Evolutionary conservation across 1,140 invertebrate genomes (phyloP).

Genomic region (Cryptotermes secundus): DNA sequence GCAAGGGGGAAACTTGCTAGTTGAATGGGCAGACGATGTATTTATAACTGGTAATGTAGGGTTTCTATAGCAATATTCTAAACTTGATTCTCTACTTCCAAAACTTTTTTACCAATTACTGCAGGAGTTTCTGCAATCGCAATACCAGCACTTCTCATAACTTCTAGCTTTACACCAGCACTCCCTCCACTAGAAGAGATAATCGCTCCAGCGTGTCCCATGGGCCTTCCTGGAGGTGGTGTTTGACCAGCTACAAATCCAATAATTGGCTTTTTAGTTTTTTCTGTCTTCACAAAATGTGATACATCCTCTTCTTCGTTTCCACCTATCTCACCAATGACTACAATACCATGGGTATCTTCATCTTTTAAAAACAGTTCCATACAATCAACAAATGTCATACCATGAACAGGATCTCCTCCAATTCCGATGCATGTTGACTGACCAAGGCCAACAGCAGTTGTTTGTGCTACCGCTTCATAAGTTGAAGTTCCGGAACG

Average conservation of each 20-base stretch:
- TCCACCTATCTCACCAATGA: slow-evolving; percentile 75
- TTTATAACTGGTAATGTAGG: too few relatives aligned
- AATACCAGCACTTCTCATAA: slow-evolving; percentile 52
- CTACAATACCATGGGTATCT: slow-evolving; percentile 66
- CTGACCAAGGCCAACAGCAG: slow-evolving; percentile 64
- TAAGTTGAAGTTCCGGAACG: slow-evolving; percentile 73
- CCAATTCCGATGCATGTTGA: slow-evolving; percentile 72
- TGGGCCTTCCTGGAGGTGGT: slow-evolving; percentile 68
- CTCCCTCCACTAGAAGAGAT: slow-evolving; percentile 72
- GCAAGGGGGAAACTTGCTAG: too few relatives aligned
- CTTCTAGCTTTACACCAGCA: slow-evolving; percentile 67
- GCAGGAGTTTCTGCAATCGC: too few relatives aligned
- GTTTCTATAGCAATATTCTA: too few relatives aligned
- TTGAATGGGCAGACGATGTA: too few relatives aligned
- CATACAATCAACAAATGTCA: slow-evolving; percentile 72
- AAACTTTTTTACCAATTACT: too few relatives aligned
- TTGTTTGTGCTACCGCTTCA: slow-evolving; percentile 69
- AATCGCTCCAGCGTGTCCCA: slow-evolving; percentile 75
- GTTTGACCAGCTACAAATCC: slow-evolving; percentile 73
- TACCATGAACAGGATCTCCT: slow-evolving; percentile 75
- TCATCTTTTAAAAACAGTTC: slow-evolving; percentile 67
- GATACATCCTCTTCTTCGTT: slow-evolving; percentile 68
- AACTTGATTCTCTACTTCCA: too few relatives aligned
- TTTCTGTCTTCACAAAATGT: slow-evolving; percentile 63
- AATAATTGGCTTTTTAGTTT: slow-evolving; percentile 66